Evolutionary conservation across 2,797 vertebrate genomes (phyloP).

Genomic region (Alfaro cultratus): DNA sequence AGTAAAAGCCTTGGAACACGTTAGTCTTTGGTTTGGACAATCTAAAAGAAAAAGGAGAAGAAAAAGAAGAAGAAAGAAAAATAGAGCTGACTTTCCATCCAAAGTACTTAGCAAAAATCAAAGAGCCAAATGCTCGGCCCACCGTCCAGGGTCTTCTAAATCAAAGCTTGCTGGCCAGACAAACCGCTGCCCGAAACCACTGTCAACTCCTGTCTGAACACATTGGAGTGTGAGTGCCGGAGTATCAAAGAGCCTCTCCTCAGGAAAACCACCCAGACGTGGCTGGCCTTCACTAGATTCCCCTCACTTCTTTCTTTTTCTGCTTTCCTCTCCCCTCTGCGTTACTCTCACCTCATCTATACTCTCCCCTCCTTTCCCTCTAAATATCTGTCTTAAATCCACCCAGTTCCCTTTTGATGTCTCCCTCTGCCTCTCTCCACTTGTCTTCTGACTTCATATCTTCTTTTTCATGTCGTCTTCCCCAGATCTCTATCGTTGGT

Average conservation of each 20-base stretch:
- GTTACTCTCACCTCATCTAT: constrained; percentile 62
- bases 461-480: constrained; percentile 21
- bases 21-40: constrained; percentile 30
- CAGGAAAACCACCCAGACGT: constrained; percentile 73
- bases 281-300: constrained; percentile 54
- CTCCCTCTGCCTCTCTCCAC: constrained; percentile 10
- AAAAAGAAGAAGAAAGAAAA: constrained; percentile 29
- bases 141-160: constrained; percentile 68
- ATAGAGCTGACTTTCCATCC: constrained; percentile 55
- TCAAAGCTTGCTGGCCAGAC: constrained; percentile 68
- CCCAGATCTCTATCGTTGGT: constrained; percentile 26
- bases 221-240: constrained; percentile 64
- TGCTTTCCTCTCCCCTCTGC: constrained; percentile 47
- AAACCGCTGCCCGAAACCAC: constrained; percentile 71
- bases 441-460: constrained; percentile 5
- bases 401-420: constrained; percentile 47
- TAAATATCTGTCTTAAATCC: constrained; percentile 36
- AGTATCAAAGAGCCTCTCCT: constrained; percentile 70
- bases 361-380: constrained; percentile 14
- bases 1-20: constrained; percentile 37
- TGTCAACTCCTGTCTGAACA: constrained; percentile 69
- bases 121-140: constrained; percentile 59
- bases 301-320: constrained; percentile 24
- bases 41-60: constrained; percentile 35
- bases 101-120: constrained; percentile 68